Percentiles rank a stretch among this genome's conserved stretches.
phyloP scores from a whole-genome alignment of 2,888 invertebrate genomes.

The Synanthedon myopaeformis region DNA sequence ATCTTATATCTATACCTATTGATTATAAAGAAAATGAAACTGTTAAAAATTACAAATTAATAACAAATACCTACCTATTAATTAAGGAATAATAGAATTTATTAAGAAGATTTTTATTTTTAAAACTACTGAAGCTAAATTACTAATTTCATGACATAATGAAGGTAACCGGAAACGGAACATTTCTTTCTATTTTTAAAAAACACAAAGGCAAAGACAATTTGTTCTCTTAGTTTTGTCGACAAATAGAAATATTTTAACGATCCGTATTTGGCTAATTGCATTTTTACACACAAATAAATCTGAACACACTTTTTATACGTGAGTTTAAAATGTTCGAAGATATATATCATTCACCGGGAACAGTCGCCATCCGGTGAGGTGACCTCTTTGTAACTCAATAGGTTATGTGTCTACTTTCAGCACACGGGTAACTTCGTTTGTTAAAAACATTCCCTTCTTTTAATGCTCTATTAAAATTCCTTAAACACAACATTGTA shows the following conservation, averaged over 20 bases:
- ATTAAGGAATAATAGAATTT: too few relatives aligned
- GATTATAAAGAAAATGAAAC: too few relatives aligned
- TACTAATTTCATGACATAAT: too few relatives aligned
- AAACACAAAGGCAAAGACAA: constrained; percentile 44
- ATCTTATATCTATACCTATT: too few relatives aligned
- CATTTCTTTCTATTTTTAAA: background rate
- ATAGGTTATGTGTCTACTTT: constrained; percentile 11
- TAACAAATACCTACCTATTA: too few relatives aligned
- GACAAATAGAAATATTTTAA: constrained; percentile 62
- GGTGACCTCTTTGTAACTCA: constrained; percentile 16
- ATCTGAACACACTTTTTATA: background rate
- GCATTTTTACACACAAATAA: constrained; percentile 13
- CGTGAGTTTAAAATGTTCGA: constrained; percentile 1
- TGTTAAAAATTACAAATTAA: too few relatives aligned
- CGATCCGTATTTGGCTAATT: constrained; percentile 49
- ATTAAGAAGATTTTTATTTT: too few relatives aligned
- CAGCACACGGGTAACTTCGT: constrained; percentile 7
- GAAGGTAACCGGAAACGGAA: background rate
- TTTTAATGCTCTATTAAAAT: background rate
- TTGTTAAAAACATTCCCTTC: constrained; percentile 2
- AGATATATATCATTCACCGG: constrained; percentile 36
- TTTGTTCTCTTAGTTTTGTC: constrained; percentile 24
- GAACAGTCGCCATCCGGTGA: constrained; percentile 17
- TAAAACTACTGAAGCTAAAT: too few relatives aligned
- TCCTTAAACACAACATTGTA: background rate